phyloP scores from a whole-genome alignment of 2,113 vertebrate genomes.

The Pelecanus crispus region DNA sequence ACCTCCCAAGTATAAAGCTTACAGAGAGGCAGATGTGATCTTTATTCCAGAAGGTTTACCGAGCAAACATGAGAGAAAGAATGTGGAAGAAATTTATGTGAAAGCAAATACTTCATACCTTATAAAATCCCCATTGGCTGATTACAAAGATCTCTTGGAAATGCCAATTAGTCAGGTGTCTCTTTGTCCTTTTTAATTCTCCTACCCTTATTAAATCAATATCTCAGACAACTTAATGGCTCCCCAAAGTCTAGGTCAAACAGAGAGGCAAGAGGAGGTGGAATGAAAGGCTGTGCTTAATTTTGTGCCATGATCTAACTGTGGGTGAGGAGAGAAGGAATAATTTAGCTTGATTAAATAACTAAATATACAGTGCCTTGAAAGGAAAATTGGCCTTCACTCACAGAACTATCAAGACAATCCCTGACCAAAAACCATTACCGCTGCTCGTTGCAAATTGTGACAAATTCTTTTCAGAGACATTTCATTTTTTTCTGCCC shows the following conservation, averaged over 20 bases:
- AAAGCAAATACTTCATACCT: conserved; percentile 54
- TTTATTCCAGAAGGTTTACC: conserved; percentile 45
- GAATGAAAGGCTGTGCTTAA: conserved; percentile 35
- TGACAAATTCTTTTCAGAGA: not conserved
- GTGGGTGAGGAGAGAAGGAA: conserved; percentile 25
- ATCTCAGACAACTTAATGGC: conserved; percentile 61
- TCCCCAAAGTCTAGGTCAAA: conserved; percentile 62
- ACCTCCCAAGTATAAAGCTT: conserved; percentile 39
- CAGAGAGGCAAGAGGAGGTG: conserved; percentile 38
- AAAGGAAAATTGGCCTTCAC: conserved; percentile 33
- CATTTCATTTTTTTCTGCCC: not conserved
- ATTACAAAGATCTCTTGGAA: conserved; percentile 60
- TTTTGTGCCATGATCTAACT: conserved; percentile 4
- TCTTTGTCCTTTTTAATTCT: conserved; percentile 65
- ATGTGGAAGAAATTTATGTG: conserved; percentile 53
- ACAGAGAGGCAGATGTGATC: conserved; percentile 37
- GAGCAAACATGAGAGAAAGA: conserved; percentile 27
- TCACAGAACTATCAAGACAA: not conserved
- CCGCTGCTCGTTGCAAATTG: not conserved
- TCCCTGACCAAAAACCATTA: conserved; percentile 21
- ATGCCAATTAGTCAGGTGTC: conserved; percentile 63
- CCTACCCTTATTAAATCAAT: conserved; percentile 62
- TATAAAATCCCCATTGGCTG: conserved; percentile 43
- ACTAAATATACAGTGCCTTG: conserved; percentile 3
- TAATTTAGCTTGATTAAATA: conserved; percentile 49